Evolutionary conservation across 2,797 vertebrate species (phyloP).

Genomic region (Oreortyx pictus): DNA sequence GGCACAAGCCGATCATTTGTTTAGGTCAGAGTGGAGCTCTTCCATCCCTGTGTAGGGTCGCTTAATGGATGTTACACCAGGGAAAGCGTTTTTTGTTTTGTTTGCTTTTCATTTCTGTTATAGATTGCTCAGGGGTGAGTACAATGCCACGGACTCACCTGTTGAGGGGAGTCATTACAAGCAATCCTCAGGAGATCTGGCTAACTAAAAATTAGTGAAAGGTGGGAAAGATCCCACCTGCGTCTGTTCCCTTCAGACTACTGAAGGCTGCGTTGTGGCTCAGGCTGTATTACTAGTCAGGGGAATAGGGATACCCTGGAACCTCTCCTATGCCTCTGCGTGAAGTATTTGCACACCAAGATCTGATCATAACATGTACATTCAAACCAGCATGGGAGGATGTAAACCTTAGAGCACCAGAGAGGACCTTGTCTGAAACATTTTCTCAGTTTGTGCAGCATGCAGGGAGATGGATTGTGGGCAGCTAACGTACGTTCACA

Average conservation of each 20-base stretch:
- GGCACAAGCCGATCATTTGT: conserved; percentile 30
- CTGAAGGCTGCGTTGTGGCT: not conserved
- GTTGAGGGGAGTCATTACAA: not conserved
- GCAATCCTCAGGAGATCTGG: not conserved
- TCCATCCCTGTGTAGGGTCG: not conserved
- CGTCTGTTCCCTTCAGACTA: not conserved
- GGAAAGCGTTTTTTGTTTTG: not conserved
- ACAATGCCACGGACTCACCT: not conserved
- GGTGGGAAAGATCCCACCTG: not conserved
- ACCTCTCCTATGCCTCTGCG: not conserved
- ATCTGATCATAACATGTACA: fast-evolving
- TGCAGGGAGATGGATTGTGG: not conserved
- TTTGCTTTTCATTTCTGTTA: conserved; percentile 1
- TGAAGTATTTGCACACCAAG: not conserved
- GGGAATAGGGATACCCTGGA: not conserved
- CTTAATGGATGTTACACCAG: not conserved
- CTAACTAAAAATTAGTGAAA: not conserved
- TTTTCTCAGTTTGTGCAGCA: not conserved
- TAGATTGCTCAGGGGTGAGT: not conserved
- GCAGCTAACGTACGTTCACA: not conserved
- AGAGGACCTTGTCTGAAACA: not conserved
- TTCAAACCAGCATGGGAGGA: not conserved
- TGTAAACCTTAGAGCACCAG: not conserved
- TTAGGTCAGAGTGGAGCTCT: conserved; percentile 30
- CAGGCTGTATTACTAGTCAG: not conserved